Evolutionary conservation across 2,113 vertebrate genomes (phyloP).

Genomic region (Bos javanicus): DNA sequence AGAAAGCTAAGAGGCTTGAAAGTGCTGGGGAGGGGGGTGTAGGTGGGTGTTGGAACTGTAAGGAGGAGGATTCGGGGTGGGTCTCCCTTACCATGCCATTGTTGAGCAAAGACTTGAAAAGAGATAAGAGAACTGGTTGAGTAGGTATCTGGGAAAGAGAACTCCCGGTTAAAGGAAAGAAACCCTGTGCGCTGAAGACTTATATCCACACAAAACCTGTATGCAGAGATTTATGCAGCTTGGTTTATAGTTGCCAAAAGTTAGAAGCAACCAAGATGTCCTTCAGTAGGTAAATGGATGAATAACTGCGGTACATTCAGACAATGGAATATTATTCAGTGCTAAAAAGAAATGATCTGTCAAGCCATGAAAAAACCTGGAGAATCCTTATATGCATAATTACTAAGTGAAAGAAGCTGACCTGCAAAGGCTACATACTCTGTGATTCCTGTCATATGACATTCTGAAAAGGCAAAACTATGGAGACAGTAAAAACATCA

Average conservation of each 20-base stretch:
- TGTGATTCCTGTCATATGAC: no score
- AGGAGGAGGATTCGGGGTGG: neutral
- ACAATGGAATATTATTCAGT: neutral
- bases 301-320: neutral
- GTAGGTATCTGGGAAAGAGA: neutral
- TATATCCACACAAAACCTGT: neutral
- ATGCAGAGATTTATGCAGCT: neutral
- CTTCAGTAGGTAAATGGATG: neutral
- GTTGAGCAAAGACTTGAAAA: neutral
- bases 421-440: neutral
- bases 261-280: neutral
- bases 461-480: neutral
- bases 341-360: neutral
- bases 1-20: neutral
- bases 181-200: neutral
- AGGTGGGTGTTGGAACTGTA: rapidly evolving
- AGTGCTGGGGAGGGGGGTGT: neutral
- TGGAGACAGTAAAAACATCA: no score
- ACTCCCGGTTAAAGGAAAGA: neutral
- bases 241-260: neutral
- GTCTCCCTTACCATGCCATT: no score
- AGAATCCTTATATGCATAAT: neutral
- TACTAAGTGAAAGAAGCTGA: neutral
- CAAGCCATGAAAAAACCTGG: neutral
- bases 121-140: neutral